Evolutionary conservation across 2,113 vertebrate species (phyloP).

Genomic region (Cyanistes caeruleus): DNA sequence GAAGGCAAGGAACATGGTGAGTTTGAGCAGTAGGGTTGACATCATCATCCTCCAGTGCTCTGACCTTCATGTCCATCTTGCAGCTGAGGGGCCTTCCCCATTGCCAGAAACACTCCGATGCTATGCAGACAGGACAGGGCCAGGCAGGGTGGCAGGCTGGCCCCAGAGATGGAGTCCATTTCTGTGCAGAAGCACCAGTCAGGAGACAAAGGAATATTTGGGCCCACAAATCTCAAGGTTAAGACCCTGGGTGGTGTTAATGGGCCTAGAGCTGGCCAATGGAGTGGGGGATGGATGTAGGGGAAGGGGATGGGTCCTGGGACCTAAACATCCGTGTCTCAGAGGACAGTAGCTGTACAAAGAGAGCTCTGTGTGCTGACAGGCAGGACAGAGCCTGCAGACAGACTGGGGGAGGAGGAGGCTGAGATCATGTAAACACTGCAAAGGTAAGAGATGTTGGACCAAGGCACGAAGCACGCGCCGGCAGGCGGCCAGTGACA

Average conservation of each 20-base stretch:
- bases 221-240: not conserved
- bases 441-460: not conserved
- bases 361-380: not conserved
- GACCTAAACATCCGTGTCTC: not conserved
- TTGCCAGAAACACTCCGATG: not conserved
- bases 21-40: not conserved
- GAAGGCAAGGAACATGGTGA: not conserved
- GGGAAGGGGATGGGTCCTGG: not conserved
- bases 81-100: not conserved
- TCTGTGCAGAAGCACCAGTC: not conserved
- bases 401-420: not conserved
- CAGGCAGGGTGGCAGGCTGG: not conserved
- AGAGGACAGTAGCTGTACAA: not conserved
- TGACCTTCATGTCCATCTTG: not conserved
- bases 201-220: not conserved
- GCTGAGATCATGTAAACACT: not conserved
- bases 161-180: not conserved
- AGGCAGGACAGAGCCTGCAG: not conserved
- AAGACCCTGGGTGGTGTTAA: not conserved
- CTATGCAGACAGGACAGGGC: not conserved
- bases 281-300: not conserved
- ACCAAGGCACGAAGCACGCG: not conserved
- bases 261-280: not conserved
- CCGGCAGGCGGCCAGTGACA: not conserved
- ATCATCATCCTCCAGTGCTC: not conserved